A percentile compares a stretch with the other conserved stretches of the same genome.
These are phyloP conservation scores for Chaetops frenatus DNA, from an alignment of 2,113 vertebrate genomes.

Conservation along the genomic window DNA sequence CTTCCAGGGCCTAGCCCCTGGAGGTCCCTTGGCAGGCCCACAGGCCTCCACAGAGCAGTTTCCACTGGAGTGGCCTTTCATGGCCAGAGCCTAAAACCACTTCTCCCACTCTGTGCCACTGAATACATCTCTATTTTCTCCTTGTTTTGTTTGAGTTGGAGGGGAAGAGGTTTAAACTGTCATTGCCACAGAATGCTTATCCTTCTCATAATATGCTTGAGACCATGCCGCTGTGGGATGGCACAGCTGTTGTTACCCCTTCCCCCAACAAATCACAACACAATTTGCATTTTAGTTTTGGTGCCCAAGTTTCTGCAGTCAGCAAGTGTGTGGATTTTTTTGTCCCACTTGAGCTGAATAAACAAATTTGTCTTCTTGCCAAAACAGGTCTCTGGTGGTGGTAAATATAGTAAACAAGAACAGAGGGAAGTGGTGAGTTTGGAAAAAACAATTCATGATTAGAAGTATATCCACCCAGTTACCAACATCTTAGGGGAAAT, in stretches of 20 bases:
- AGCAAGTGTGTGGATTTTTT: neutral
- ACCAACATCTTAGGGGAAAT: neutral
- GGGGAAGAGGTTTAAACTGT: neutral
- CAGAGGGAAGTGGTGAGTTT: neutral
- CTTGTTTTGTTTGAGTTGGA: neutral
- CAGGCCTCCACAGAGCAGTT: constrained; percentile 36
- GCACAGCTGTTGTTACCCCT: neutral
- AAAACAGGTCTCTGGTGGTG: neutral
- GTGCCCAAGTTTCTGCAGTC: neutral
- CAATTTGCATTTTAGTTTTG: neutral
- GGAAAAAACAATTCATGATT: neutral
- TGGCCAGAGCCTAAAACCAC: constrained; percentile 4
- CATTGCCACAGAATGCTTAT: neutral
- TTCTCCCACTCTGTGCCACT: constrained; percentile 22
- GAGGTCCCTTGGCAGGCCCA: too few relatives aligned
- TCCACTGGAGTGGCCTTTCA: constrained; percentile 25
- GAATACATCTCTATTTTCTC: neutral
- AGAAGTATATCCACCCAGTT: neutral
- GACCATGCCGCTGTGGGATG: neutral
- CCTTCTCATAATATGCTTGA: neutral
- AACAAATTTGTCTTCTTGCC: neutral
- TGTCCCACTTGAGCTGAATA: neutral
- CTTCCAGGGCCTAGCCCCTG: too few relatives aligned
- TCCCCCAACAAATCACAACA: neutral
- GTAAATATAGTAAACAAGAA: neutral